Percentiles rank a stretch among this genome's conserved stretches.
These are phyloP conservation scores for Drosophila tani DNA, from an alignment of 1,140 invertebrate genomes.

Conservation along the genomic window DNA sequence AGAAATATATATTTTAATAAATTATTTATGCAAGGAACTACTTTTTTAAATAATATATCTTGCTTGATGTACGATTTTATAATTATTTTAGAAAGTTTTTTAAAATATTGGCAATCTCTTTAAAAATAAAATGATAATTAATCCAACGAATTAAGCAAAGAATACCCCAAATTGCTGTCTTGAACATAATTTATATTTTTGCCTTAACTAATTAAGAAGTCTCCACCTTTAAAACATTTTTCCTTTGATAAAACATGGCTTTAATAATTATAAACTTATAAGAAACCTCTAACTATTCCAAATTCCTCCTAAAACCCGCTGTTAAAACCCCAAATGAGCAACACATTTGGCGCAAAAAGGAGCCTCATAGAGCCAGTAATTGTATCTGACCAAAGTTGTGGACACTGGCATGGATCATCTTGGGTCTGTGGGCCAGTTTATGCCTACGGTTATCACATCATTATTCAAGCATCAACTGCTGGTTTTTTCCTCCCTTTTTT, in stretches of 20 bases:
- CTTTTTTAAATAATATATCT: background rate
- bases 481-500: constrained; percentile 10
- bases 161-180: too few relatives aligned
- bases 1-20: too few relatives aligned
- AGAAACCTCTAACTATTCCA: too few relatives aligned
- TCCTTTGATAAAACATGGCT: background rate
- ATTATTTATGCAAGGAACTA: background rate
- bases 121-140: too few relatives aligned
- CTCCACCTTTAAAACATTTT: too few relatives aligned
- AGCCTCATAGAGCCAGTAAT: constrained; percentile 39
- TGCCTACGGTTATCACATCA: constrained; percentile 83
- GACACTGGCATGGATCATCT: constrained; percentile 37
- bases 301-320: too few relatives aligned
- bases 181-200: too few relatives aligned
- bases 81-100: background rate
- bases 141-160: background rate
- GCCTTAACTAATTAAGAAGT: background rate
- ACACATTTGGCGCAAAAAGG: background rate
- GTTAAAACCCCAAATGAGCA: constrained; percentile 6
- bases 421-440: constrained; percentile 66
- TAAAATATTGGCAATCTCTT: too few relatives aligned
- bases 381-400: constrained; percentile 64
- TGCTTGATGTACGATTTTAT: background rate
- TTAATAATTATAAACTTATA: background rate
- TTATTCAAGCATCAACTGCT: constrained; percentile 78